These are phyloP conservation scores for Rhombomys opimus DNA, from an alignment of 2,113 vertebrate genomes.

Conservation along the genomic window DNA sequence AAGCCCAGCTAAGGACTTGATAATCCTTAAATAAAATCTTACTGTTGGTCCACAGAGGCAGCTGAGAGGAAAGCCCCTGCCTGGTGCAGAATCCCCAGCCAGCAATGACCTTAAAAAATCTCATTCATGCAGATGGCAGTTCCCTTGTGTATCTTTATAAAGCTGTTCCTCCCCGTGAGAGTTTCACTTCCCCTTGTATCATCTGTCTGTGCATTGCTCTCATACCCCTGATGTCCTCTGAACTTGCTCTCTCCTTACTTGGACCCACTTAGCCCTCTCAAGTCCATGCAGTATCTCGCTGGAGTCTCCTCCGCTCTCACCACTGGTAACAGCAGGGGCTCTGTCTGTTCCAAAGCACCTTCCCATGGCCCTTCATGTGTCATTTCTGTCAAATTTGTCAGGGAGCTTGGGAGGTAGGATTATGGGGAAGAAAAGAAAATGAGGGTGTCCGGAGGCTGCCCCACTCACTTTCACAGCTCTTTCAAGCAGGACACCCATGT, in stretches of 20 bases:
- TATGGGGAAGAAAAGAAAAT: neutral
- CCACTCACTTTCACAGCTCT: neutral
- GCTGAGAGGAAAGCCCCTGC: neutral
- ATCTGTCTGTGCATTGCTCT: neutral
- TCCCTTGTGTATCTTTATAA: neutral
- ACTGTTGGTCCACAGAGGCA: neutral
- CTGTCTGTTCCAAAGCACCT: neutral
- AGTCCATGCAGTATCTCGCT: neutral
- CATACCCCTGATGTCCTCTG: neutral
- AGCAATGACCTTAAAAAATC: neutral
- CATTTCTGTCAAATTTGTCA: neutral
- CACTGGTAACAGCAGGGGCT: neutral
- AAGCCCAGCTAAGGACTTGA: neutral
- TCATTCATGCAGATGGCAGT: neutral
- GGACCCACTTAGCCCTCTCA: neutral
- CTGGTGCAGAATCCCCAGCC: neutral
- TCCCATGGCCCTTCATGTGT: neutral
- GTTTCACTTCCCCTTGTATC: slow-evolving; percentile 36
- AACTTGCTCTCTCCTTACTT: neutral
- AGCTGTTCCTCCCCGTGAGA: neutral
- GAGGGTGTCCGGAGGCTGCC: neutral
- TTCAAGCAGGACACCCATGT: neutral
- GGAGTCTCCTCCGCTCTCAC: neutral
- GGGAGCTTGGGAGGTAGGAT: neutral
- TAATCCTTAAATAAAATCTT: neutral